phyloP scores from a whole-genome alignment of 2,888 invertebrate genomes.

The Lasiommata megera region DNA sequence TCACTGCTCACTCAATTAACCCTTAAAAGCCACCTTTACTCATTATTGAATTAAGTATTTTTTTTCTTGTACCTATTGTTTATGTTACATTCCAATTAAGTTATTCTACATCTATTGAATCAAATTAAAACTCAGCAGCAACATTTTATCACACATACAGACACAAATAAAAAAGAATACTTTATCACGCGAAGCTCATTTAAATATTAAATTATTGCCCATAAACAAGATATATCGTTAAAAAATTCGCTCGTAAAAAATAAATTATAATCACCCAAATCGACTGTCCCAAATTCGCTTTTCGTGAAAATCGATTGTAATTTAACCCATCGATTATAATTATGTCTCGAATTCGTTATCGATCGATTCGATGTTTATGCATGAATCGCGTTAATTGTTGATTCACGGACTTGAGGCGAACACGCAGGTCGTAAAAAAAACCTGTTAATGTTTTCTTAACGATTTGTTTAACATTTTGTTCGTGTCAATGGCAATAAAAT shows the following conservation, averaged over 20 bases:
- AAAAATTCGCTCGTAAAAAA: conserved; percentile 32
- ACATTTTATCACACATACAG: not conserved
- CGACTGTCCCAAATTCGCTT: conserved; percentile 18
- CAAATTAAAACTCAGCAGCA: not conserved
- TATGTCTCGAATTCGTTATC: conserved; percentile 32
- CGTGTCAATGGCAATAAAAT: conserved; percentile 22
- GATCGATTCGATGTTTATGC: conserved; percentile 41
- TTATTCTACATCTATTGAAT: too few species aligned
- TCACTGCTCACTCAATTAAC: too few species aligned
- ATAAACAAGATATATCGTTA: conserved; percentile 35
- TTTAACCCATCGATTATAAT: conserved; percentile 37
- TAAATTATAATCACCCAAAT: conserved; percentile 30
- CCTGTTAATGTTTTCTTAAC: conserved; percentile 27
- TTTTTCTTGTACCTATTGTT: too few species aligned
- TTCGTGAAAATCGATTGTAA: conserved; percentile 25
- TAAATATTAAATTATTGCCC: conserved; percentile 35
- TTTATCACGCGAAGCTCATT: conserved; percentile 27
- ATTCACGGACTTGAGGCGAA: conserved; percentile 25
- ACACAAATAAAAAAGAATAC: conserved; percentile 21
- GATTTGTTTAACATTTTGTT: conserved; percentile 31
- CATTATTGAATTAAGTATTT: too few species aligned
- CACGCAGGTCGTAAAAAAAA: conserved; percentile 21
- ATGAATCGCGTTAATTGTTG: conserved; percentile 33
- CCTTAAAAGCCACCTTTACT: too few species aligned
- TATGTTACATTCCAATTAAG: not conserved